A percentile compares a stretch with the other conserved stretches of the same genome.
phyloP scores from a whole-genome alignment of 2,113 vertebrate genomes.

The Nymphicus hollandicus region DNA sequence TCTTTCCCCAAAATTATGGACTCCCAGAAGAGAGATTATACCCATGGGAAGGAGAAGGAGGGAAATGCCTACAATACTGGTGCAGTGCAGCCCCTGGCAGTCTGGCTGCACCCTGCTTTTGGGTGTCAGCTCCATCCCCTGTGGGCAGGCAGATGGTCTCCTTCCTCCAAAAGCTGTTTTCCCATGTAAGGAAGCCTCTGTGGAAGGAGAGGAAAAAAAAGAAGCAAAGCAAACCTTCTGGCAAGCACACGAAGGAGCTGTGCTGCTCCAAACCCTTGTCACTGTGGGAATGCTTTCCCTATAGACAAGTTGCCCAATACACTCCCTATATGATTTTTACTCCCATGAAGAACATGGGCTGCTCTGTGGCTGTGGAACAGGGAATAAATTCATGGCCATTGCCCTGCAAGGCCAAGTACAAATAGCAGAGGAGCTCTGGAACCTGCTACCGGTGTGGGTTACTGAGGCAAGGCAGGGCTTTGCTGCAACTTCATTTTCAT shows the following conservation, averaged over 20 bases:
- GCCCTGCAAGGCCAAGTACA: not conserved
- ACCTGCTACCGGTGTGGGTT: not conserved
- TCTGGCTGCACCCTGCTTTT: not conserved
- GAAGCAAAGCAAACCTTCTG: not conserved
- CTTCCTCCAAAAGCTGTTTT: not conserved
- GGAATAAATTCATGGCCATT: not conserved
- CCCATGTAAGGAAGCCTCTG: not conserved
- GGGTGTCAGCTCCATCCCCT: not conserved
- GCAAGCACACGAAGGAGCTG: not conserved
- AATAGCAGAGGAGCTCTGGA: fast-evolving
- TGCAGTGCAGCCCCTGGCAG: not conserved
- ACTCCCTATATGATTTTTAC: not conserved
- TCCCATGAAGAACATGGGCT: fast-evolving
- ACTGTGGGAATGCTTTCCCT: not conserved
- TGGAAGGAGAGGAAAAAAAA: not conserved
- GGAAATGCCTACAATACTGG: not conserved
- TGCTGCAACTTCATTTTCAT: not conserved
- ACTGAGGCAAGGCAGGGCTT: not conserved
- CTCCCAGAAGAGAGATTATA: not conserved
- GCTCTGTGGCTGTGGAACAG: not conserved
- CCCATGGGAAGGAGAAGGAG: not conserved
- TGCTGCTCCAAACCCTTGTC: not conserved
- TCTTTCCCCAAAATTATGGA: not conserved
- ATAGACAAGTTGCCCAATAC: fast-evolving
- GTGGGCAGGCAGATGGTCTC: not conserved